Evolutionary conservation across 2,797 vertebrate species (phyloP), one percentile per base, ranked within the genome.

Genomic region (Dallia pectoralis): DNA sequence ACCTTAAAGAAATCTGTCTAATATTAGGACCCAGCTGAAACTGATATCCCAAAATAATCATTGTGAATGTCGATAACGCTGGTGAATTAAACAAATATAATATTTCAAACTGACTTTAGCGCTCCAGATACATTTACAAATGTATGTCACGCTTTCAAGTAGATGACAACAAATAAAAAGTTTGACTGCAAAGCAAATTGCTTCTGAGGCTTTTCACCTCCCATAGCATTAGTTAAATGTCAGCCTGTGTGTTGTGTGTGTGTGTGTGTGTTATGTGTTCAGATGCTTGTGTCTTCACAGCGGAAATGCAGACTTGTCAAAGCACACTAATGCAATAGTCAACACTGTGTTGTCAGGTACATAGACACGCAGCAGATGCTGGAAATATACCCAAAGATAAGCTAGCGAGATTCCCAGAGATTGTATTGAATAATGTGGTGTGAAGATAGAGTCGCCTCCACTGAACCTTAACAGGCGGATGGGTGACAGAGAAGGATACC

Each of bases 281-380:
- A 59, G 53, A 59, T 22, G 25, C 53, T n/a, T 59, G 53, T 59
- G 53, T 59, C 53, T 59, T 25, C n/a, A 59, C n/a, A n/a, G 53
- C 15, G 25, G 53, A 59, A 25, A 59, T 3, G 53, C 53, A 27
- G 53, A 59, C 25, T 59, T 59, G 53, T n/a, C 22, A 59, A 25
- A 59, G 53, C 53, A 59, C 53, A 59, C 22, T 59, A 59, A 59
- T 59, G 22, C 53, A 22, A 59, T 25, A 25, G 22, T 59, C 53
- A 59, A 25, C 53, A 12, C 25, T 59, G 53, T 22, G 19, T 25
- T 59, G 53, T 25, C n/a, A 12, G 53, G 22, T 11, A 56, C 22
- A 25, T 56, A 9, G 11, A 2, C 53, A n/a, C 22, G 9, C n/a
- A 22, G 51, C n/a, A 9, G 8, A 56, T 19, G 1, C 30, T 76